Percentiles rank a stretch among this genome's conserved stretches.
phyloP scores from a whole-genome alignment of 92 coral and sea anemone genomes.

The Phenganax stokvisi region DNA sequence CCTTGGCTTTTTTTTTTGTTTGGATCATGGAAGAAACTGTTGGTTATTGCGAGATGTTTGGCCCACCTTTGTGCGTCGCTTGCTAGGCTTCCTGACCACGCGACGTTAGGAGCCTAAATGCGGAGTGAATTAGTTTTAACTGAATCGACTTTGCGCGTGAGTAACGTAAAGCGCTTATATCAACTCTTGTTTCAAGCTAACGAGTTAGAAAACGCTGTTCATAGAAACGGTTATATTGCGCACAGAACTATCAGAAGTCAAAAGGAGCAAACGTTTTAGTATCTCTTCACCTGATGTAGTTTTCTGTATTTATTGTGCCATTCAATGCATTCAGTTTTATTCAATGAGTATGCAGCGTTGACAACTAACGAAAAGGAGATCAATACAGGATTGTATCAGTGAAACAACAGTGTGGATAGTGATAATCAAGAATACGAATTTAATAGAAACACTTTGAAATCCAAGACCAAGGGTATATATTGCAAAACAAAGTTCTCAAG shows the following conservation, averaged over 20 bases:
- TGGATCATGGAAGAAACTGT: slow-evolving; percentile 42
- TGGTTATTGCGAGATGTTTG: slow-evolving; percentile 47
- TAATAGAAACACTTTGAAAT: too few relatives aligned
- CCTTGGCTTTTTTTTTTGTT: slow-evolving; percentile 32
- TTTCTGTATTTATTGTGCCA: slow-evolving; percentile 50
- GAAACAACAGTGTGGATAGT: not conserved
- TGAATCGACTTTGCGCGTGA: not conserved
- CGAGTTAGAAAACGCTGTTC: too few relatives aligned
- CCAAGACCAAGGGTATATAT: too few relatives aligned
- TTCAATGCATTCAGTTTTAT: slow-evolving; percentile 46
- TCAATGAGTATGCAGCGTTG: not conserved
- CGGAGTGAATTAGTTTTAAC: not conserved
- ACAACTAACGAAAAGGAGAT: not conserved
- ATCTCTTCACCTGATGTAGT: slow-evolving; percentile 44
- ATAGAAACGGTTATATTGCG: not conserved
- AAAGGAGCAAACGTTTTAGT: not conserved
- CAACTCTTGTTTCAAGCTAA: too few relatives aligned
- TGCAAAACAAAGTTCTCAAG: too few relatives aligned
- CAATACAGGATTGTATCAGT: not conserved
- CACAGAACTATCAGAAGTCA: not conserved
- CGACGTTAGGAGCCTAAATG: slow-evolving; percentile 22
- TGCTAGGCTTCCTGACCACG: slow-evolving; percentile 54
- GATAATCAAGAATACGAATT: not conserved
- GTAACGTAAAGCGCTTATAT: not conserved
- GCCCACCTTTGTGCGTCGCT: slow-evolving; percentile 65